phyloP scores from a whole-genome alignment of 2,113 vertebrate species.

The Mixornis gularis region DNA sequence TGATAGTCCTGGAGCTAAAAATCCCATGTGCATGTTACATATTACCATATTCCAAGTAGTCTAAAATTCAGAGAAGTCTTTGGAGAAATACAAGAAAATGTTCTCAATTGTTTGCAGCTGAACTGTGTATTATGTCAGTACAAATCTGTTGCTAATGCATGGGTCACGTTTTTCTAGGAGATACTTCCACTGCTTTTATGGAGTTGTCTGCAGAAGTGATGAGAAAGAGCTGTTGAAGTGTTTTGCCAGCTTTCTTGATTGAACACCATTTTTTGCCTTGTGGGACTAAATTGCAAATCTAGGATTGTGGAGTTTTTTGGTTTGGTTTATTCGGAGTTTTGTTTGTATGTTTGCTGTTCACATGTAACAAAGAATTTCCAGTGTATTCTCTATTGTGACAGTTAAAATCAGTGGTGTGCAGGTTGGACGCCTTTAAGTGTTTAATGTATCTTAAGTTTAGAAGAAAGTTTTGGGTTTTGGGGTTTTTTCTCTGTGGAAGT shows the following conservation, averaged over 20 bases:
- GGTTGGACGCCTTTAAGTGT: background rate
- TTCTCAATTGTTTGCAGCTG: background rate
- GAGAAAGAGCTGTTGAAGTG: background rate
- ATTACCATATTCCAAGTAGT: background rate
- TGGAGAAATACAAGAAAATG: background rate
- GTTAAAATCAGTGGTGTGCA: background rate
- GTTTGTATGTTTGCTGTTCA: background rate
- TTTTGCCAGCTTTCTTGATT: background rate
- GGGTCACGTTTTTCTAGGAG: background rate
- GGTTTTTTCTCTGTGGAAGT: fast-evolving
- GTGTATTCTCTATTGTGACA: background rate
- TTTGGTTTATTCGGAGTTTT: background rate
- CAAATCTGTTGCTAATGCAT: background rate
- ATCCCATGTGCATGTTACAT: background rate
- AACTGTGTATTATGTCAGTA: background rate
- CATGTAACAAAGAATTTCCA: background rate
- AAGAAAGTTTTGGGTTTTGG: background rate
- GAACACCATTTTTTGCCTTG: background rate
- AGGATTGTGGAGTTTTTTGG: no score
- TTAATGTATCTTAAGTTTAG: background rate
- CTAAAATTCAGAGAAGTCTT: background rate
- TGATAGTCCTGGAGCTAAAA: background rate
- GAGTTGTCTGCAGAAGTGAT: background rate
- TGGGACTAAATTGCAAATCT: background rate
- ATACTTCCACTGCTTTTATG: background rate